Evolutionary conservation across 2,888 invertebrate species (phyloP).

Genomic region (Callimorpha dominula): DNA sequence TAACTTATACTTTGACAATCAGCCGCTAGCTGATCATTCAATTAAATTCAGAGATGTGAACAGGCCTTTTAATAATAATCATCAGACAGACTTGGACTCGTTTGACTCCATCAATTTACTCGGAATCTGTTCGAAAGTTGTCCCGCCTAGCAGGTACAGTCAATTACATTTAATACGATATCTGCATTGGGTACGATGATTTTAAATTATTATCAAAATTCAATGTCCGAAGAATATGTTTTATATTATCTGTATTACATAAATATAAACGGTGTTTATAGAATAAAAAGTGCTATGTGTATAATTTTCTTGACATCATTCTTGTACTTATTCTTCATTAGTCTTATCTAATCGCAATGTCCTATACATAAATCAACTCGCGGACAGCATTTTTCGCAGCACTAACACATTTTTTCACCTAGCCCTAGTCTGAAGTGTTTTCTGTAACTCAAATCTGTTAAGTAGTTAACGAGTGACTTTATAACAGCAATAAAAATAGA

Average conservation of each 20-base stretch:
- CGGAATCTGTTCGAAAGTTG: slow-evolving; percentile 59
- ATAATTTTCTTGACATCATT: too few relatives aligned
- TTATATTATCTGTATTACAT: too few relatives aligned
- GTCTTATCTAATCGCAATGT: too few relatives aligned
- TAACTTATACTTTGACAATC: background rate
- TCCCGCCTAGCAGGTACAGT: slow-evolving; percentile 51
- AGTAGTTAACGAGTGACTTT: background rate
- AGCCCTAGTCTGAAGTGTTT: too few relatives aligned
- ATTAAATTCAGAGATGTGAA: background rate
- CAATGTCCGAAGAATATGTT: too few relatives aligned
- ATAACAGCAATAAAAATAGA: background rate
- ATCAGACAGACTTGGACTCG: slow-evolving; percentile 35
- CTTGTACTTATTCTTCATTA: too few relatives aligned
- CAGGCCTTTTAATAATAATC: slow-evolving; percentile 32
- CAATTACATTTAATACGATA: slow-evolving; percentile 9
- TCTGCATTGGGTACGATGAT: background rate
- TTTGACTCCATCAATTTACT: slow-evolving; percentile 52
- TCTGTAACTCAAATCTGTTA: background rate
- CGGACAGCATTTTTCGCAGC: too few relatives aligned
- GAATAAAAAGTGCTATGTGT: too few relatives aligned
- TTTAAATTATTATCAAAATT: background rate
- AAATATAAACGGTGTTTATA: too few relatives aligned
- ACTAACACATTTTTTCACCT: too few relatives aligned
- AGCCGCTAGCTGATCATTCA: background rate
- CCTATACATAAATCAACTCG: too few relatives aligned